Evolutionary conservation across 2,113 vertebrate genomes (phyloP), one percentile per base, ranked within the genome.

Genomic region (Nothocercus julius): DNA sequence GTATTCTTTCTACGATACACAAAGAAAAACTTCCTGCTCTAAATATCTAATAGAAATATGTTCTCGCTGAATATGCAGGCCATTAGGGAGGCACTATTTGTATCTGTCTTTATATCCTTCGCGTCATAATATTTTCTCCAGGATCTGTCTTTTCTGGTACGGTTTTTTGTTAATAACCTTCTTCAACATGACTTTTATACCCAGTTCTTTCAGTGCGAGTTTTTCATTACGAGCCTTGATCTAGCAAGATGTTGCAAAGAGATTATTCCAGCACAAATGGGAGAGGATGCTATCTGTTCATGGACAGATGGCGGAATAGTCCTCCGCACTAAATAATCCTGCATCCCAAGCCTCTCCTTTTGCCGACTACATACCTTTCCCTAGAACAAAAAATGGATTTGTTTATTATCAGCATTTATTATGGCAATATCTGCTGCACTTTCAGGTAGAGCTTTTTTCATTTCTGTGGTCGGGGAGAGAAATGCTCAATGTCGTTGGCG

Each of bases 251-350:
- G 91, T 47, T 5, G 24, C 66, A 45, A 75, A 38, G 84, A 94
- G 85, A 89, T 94, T 87, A 80, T 85, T 95, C 45, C 76, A 77
- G 85, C 70, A 59, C 82, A 91, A 96, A 94, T 56, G 79, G 85
- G 82, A 94, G 90, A 83, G 79, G 91, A 81, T 90, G 85, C 36
- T 94, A 11, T 92, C 89, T 94, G 74, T 38, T 89, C 86, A 5
- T 38, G 91, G 94, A 72, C 95, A 97, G 95, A 96, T 96, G 96
- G 95, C 85, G 93, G 89, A 94, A 90, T 94, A 92, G 85, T 83
- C 51, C 79, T 56, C 79, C 83, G 82, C 90, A 94, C 85, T 97
- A 96, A 95, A 96, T 89, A 97, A 95, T 79, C 22, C 53, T 1
- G 22, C 85, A 80, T 93, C 95, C 87, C 93, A 93, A 95, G 76